A percentile compares a stretch with the other conserved stretches of the same genome.
Conservation (phyloP, 2,113 vertebrate genomes). For the Colaptes auratus region DNA sequence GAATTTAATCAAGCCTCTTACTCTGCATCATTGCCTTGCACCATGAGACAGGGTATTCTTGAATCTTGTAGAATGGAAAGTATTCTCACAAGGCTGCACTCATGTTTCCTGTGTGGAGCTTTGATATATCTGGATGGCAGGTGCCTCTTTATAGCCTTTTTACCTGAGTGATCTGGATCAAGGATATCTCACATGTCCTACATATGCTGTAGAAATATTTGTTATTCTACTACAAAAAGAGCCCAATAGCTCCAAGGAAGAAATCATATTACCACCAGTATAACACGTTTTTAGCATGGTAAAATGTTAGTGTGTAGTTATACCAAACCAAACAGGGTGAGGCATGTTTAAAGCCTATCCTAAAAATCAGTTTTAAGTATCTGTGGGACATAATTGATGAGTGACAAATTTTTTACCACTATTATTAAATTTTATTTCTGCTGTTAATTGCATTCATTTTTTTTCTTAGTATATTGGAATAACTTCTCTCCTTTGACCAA, state of each 20-base stretch:
- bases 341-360: background rate
- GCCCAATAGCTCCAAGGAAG: background rate
- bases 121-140: background rate
- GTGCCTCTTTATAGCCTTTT: background rate
- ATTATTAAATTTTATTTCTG: background rate
- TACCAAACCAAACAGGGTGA: background rate
- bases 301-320: background rate
- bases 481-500: background rate
- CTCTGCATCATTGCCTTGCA: background rate
- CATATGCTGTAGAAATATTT: background rate
- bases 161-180: background rate
- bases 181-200: background rate
- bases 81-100: background rate
- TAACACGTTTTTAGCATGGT: background rate
- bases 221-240: background rate
- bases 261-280: background rate
- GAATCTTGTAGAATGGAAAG: background rate
- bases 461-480: background rate
- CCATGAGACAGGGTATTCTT: background rate
- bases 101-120: rapidly evolving
- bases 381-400: background rate
- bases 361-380: background rate
- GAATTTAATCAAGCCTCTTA: background rate
- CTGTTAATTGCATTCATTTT: background rate
- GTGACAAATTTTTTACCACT: background rate